These are phyloP conservation scores for Manduca sexta DNA, from an alignment of 1,140 invertebrate species.

Conservation along the genomic window DNA sequence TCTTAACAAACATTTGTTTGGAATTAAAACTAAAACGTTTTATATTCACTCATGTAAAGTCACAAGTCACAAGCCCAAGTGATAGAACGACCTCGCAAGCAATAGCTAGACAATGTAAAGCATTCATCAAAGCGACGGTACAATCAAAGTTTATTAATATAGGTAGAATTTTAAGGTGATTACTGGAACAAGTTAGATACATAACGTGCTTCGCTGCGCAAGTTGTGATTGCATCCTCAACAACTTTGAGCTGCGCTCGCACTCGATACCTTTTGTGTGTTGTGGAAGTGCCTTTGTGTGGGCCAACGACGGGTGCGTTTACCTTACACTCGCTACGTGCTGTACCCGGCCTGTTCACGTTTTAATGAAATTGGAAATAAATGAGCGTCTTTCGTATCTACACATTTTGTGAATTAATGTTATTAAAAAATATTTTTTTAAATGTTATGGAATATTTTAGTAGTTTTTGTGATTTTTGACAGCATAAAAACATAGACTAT, in stretches of 20 bases:
- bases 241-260: constrained; percentile 34
- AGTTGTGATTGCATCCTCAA: constrained; percentile 54
- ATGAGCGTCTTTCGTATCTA: background rate
- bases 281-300: constrained; percentile 41
- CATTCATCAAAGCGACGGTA: too few relatives aligned
- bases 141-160: constrained; percentile 10
- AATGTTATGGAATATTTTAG: too few relatives aligned
- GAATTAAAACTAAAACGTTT: too few relatives aligned
- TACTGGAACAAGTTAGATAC: constrained; percentile 23
- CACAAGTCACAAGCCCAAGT: too few relatives aligned
- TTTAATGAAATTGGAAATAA: constrained; percentile 21
- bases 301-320: constrained; percentile 23
- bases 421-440: too few relatives aligned
- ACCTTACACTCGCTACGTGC: constrained; percentile 24
- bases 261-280: constrained; percentile 52
- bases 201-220: constrained; percentile 21
- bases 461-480: too few relatives aligned
- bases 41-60: too few relatives aligned
- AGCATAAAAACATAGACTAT: too few relatives aligned
- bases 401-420: too few relatives aligned
- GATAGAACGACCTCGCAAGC: too few relatives aligned
- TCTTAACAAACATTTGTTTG: too few relatives aligned
- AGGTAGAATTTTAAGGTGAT: constrained; percentile 25
- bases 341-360: constrained; percentile 12
- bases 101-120: too few relatives aligned